These are phyloP conservation scores for Himantopus leucocephalus DNA, from an alignment of 2,113 vertebrate species.

Conservation along the genomic window DNA sequence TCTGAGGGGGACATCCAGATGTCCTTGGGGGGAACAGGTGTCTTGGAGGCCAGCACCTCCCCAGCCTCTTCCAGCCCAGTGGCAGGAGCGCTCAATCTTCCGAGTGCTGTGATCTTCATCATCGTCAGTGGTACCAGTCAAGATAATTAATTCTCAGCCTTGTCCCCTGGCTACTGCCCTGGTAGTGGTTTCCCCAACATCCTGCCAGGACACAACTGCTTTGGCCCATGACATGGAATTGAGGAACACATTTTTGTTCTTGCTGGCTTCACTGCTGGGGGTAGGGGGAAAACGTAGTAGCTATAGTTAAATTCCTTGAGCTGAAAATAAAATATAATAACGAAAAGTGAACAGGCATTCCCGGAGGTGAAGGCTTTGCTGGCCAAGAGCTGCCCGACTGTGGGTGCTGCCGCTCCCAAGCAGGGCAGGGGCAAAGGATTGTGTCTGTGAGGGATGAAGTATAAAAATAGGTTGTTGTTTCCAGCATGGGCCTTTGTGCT, in stretches of 20 bases:
- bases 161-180: accelerated
- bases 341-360: background rate
- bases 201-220: background rate
- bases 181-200: background rate
- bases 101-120: background rate
- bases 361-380: background rate
- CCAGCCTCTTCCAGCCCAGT: background rate
- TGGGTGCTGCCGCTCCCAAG: background rate
- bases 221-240: background rate
- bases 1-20: background rate
- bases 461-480: slow-evolving; percentile 16
- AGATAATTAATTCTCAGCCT: background rate
- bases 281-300: background rate
- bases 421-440: background rate
- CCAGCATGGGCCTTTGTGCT: background rate
- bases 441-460: background rate
- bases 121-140: accelerated
- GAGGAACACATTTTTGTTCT: background rate
- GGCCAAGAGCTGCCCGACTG: background rate
- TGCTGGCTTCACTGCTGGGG: background rate
- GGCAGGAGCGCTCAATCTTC: accelerated
- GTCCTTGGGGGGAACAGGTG: background rate
- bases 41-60: background rate
- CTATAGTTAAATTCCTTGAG: background rate
- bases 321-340: background rate